Evolutionary conservation across 2,113 vertebrate species (phyloP).

Genomic region (Girardinichthys multiradiatus): DNA sequence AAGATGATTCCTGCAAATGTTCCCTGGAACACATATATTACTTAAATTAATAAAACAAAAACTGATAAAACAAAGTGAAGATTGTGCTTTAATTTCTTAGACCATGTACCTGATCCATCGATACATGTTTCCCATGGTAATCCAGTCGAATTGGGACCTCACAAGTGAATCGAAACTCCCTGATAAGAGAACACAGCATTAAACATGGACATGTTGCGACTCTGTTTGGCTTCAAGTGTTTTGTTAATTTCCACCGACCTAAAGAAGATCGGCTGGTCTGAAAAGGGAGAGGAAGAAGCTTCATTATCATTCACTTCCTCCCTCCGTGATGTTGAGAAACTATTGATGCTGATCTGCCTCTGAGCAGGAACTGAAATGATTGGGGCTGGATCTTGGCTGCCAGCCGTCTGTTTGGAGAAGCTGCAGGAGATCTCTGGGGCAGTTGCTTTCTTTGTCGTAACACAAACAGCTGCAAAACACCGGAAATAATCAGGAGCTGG

Average conservation of each 20-base stretch:
- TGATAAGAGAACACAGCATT: constrained; percentile 58
- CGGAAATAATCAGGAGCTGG: neutral
- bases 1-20: constrained; percentile 97
- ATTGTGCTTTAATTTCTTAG: neutral
- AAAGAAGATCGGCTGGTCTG: constrained; percentile 95
- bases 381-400: constrained; percentile 85
- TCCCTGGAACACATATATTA: constrained; percentile 80
- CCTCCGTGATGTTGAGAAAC: constrained; percentile 66
- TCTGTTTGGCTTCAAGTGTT: neutral
- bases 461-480: constrained; percentile 62
- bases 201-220: neutral
- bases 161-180: constrained; percentile 96
- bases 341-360: constrained; percentile 80
- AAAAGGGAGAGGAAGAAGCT: constrained; percentile 73
- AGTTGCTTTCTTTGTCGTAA: constrained; percentile 78
- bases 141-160: constrained; percentile 97
- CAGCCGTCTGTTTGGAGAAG: constrained; percentile 85
- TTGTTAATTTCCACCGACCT: constrained; percentile 76
- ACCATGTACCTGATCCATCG: constrained; percentile 82
- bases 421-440: constrained; percentile 89
- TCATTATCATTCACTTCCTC: constrained; percentile 70
- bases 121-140: constrained; percentile 97
- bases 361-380: constrained; percentile 91
- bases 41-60: constrained; percentile 4
- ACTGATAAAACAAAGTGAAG: neutral